Conservation (phyloP, 2,797 vertebrate genomes). For the Hypotaenidia philippensis region DNA sequence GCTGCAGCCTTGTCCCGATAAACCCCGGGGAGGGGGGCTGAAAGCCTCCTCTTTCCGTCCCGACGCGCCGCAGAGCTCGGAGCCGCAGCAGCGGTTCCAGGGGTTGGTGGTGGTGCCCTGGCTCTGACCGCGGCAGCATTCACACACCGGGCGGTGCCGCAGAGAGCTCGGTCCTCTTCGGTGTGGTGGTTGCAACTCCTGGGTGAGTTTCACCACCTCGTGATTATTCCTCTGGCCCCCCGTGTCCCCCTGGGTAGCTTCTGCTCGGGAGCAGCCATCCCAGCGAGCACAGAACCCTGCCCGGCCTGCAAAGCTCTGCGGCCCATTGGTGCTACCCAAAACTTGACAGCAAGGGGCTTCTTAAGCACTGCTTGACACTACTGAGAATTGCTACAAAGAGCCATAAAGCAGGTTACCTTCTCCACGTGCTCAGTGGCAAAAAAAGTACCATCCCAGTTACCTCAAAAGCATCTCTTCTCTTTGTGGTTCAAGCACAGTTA, state of each 20-base stretch:
- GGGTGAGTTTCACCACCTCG: not conserved
- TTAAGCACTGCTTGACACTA: not conserved
- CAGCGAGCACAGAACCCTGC: too few species aligned
- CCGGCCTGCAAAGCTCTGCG: not conserved
- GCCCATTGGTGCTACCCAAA: not conserved
- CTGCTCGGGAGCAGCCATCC: not conserved
- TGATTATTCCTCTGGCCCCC: not conserved
- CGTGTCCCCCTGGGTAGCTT: not conserved
- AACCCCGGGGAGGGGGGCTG: too few species aligned
- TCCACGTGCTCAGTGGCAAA: not conserved
- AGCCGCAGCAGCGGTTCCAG: not conserved
- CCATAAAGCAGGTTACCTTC: not conserved
- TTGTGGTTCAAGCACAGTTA: not conserved
- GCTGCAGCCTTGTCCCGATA: too few species aligned
- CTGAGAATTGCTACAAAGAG: accelerated
- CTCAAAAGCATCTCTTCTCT: accelerated
- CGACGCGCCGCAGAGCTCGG: too few species aligned
- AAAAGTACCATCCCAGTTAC: not conserved
- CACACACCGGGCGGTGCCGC: too few species aligned
- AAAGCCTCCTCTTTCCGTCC: too few species aligned
- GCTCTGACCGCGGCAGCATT: accelerated
- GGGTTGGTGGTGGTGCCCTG: not conserved
- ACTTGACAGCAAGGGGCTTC: not conserved
- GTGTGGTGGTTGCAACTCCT: accelerated
- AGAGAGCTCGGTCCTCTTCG: accelerated